Conservation (phyloP, 2,797 vertebrate species). For the Chaetodon trifasciatus region DNA sequence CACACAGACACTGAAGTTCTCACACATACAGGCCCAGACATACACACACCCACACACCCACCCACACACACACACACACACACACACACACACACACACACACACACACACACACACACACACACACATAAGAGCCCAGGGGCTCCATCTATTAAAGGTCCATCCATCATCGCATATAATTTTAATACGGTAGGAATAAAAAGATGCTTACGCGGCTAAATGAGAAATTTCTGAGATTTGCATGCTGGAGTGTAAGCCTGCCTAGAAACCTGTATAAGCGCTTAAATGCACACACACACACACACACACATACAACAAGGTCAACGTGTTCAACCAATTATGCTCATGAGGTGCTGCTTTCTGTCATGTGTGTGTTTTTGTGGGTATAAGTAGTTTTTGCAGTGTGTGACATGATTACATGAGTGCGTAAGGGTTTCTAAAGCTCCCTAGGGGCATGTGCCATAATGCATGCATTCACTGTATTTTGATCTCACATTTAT, state of each 20-base stretch:
- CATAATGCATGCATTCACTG: conserved; percentile 57
- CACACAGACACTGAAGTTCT: neutral
- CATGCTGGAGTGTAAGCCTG: conserved; percentile 31
- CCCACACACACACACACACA: conserved; percentile 3
- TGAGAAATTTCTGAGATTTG: conserved; percentile 58
- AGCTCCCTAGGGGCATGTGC: conserved; percentile 45
- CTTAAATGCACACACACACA: conserved; percentile 36
- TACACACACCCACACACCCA: conserved; percentile 5
- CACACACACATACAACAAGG: conserved; percentile 57
- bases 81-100: neutral
- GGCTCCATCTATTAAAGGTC: conserved; percentile 73
- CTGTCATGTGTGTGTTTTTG: conserved; percentile 16
- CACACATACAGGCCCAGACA: neutral
- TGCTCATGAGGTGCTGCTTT: conserved; percentile 45
- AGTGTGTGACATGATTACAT: conserved; percentile 61
- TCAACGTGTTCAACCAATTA: conserved; percentile 60
- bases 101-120: conserved; percentile 7
- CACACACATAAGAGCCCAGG: conserved; percentile 55
- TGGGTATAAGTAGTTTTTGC: conserved; percentile 10
- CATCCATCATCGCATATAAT: conserved; percentile 80
- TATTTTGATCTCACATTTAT: conserved; percentile 59
- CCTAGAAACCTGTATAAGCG: conserved; percentile 58
- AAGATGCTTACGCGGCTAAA: conserved; percentile 75
- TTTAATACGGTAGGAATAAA: conserved; percentile 75
- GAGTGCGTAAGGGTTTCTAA: conserved; percentile 52